These are phyloP conservation scores for Tarsius wallacei DNA, from an alignment of 2,797 vertebrate species.

Conservation along the genomic window DNA sequence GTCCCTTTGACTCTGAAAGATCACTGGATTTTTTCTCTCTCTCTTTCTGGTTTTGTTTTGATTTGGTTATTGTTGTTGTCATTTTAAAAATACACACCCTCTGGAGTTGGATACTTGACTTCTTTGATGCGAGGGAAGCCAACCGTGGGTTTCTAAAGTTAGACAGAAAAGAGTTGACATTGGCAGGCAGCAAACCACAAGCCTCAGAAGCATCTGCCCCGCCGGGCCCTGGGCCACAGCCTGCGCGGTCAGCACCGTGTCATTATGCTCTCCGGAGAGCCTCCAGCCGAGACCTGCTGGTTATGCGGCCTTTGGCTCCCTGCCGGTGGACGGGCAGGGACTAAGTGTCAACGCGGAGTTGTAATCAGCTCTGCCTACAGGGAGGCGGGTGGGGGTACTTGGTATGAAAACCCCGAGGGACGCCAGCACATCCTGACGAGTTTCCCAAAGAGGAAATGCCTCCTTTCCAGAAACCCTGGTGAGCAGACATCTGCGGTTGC, in stretches of 20 bases:
- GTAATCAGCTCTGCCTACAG: not conserved
- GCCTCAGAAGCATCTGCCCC: constrained; percentile 60
- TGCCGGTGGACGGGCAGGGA: not conserved
- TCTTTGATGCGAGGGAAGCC: constrained; percentile 82
- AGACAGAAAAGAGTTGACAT: constrained; percentile 79
- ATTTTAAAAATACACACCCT: constrained; percentile 81
- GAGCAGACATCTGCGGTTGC: not conserved
- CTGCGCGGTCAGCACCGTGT: constrained; percentile 55
- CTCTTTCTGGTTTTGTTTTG: constrained; percentile 80
- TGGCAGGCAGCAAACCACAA: constrained; percentile 77
- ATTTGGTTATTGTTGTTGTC: constrained; percentile 80
- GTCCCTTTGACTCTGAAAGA: constrained; percentile 54
- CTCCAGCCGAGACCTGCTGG: constrained; percentile 58
- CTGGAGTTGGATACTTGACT: constrained; percentile 75
- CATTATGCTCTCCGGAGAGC: constrained; percentile 76
- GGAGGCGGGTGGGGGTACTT: not conserved
- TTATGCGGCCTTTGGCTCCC: not conserved
- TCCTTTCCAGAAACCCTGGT: not conserved
- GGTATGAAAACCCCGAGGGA: not conserved
- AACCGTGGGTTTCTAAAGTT: constrained; percentile 83
- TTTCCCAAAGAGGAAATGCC: not conserved
- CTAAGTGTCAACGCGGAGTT: not conserved
- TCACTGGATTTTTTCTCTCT: not conserved
- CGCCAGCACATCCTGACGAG: not conserved
- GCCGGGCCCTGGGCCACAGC: constrained; percentile 38